Base-by-base conservation (phyloP, 2,113 vertebrate genomes). In the Lutjanus erythropterus region DNA sequence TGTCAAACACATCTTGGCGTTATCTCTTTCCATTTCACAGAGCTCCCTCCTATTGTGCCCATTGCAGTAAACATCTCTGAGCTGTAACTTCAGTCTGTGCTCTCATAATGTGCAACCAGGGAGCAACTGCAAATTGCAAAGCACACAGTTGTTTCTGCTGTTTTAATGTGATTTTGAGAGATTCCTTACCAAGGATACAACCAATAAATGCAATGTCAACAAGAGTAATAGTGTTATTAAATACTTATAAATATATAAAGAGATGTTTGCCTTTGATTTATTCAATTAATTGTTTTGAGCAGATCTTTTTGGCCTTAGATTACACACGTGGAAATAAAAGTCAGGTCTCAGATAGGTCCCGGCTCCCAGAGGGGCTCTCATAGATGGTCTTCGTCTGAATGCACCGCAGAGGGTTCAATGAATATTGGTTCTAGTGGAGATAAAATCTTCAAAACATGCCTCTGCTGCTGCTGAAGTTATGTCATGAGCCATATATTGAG, bases 231-330 rank as follows among this genome's bases (percentile, higher is more conserved):
- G 83, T 78, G 78, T 92, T 83, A 94, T 94, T 95, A 93, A 74
- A 87, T 68, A 65, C 80, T 85, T 91, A 91, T 95, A 94, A 95
- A 95, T 95, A 92, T 92, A 91, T 94, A 94, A 95, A 89, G 71
- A 90, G 88, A 67, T 81, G 81, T 67, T 91, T 83, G 64, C 69
- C 33, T 85, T 93, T 94, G 92, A 95, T 94, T 95, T 93, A 94
- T 89, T 88, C 75, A 59, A 85, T 89, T 93, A 93, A 93, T 94
- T 93, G 80, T 87, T 77, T 39, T 33, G 39, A 50, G 58, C 55
- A 71, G 56, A 83, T 73, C 60, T 69, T 27, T 80, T 85, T 50
- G 81, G 82, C 75, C 78, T 78, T 62, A 80, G 53, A 77, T 87
- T 84, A 86, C 83, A 87, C 82, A 71, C 81, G 65, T 83, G 53